Evolutionary conservation across 2,888 invertebrate genomes (phyloP), one percentile per base, ranked within the genome.

Genomic region (Hirudinaria manillensis): DNA sequence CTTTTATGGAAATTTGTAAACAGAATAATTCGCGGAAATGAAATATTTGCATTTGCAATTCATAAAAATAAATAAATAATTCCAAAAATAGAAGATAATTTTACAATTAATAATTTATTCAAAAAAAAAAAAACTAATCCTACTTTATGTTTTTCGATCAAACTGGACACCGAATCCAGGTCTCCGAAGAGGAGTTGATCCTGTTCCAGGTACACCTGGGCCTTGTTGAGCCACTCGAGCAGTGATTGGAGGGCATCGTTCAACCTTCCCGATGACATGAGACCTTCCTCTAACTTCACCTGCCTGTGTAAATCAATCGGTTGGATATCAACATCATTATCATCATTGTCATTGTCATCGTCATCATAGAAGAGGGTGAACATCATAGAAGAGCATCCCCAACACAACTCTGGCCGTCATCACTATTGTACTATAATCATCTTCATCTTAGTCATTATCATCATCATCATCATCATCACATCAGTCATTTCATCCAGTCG

Each of bases 71-170:
- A 3, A 38, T 6, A 6, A 38, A 10, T 10, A 38, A 3, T 38
- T 38, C 10, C 3, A 38, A 38, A 38, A 38, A 38, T 38, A 38
- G n/a, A n/a, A n/a, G n/a, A n/a, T n/a, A 38, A 38, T 38, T 38
- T 38, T 38, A 38, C 38, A 38, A 38, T 6, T 38, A 38, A 38
- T 38, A 38, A 38, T 38, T 38, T 24, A 27, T 56, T 56, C 13
- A 56, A 56, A 56, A 56, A 56, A 56, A 61, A 29, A n/a, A 34
- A 36, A n/a, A n/a, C n/a, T n/a, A n/a, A n/a, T n/a, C 66, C 19
- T 74, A 84, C 84, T 82, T 83, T 84, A 77, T 85, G 84, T 76
- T 85, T 84, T 76, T 85, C 85, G 55, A 83, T 82, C 61, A 85
- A 81, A 79, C 84, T 84, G 78, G 82, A 82, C 66, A 85, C 83